Percentiles rank a stretch among this genome's conserved stretches.
Evolutionary conservation across 2,797 vertebrate species (phyloP).

Genomic region (Echiichthys vipera): DNA sequence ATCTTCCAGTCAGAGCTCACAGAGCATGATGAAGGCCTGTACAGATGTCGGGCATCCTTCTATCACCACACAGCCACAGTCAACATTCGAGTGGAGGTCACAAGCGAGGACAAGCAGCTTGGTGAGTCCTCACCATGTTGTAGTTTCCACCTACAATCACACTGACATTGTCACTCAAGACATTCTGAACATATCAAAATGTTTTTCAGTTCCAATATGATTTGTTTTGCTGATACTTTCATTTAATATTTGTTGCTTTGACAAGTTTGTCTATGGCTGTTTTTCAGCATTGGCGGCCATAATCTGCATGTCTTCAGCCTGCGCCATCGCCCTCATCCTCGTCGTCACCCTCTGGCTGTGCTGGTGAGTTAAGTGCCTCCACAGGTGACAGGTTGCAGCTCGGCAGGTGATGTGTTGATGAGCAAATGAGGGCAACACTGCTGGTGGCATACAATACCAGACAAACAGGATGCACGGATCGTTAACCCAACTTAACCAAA

Average conservation of each 20-base stretch:
- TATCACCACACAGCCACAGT: constrained; percentile 75
- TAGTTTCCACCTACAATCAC: not conserved
- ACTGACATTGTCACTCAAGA: not conserved
- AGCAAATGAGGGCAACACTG: constrained; percentile 46
- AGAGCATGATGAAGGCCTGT: constrained; percentile 67
- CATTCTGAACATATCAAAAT: constrained; percentile 8
- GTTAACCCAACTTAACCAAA: constrained; percentile 63
- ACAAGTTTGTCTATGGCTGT: constrained; percentile 19
- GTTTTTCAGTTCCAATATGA: not conserved
- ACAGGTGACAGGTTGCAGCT: constrained; percentile 36
- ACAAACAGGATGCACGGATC: constrained; percentile 75
- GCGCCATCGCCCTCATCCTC: constrained; percentile 63
- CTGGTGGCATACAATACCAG: constrained; percentile 22
- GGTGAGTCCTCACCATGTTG: constrained; percentile 60
- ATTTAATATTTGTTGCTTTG: constrained; percentile 5
- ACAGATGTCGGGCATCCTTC: constrained; percentile 79
- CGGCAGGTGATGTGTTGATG: constrained; percentile 35
- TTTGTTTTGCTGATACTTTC: not conserved
- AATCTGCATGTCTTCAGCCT: constrained; percentile 66
- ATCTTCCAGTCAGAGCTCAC: constrained; percentile 65
- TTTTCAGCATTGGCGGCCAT: constrained; percentile 64
- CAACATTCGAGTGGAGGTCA: constrained; percentile 77
- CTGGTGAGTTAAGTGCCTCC: constrained; percentile 77
- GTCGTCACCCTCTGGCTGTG: constrained; percentile 64
- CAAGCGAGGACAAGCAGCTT: constrained; percentile 32